A percentile compares a stretch with the other conserved stretches of the same genome.
These are phyloP conservation scores for Ectropis grisescens DNA, from an alignment of 1,140 invertebrate genomes.

Conservation along the genomic window DNA sequence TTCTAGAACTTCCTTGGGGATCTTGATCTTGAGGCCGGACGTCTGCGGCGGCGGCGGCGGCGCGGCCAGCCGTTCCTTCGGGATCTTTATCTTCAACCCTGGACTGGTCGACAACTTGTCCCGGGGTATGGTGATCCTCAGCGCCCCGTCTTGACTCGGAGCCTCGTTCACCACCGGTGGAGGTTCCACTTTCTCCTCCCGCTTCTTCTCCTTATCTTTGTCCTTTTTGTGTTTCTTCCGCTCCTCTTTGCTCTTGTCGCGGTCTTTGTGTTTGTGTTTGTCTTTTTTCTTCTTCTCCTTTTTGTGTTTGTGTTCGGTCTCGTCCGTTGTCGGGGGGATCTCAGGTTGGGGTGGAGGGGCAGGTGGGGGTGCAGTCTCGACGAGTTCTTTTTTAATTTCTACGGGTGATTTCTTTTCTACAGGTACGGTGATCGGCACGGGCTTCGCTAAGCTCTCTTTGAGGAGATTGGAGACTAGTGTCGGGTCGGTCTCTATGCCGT, in stretches of 20 bases:
- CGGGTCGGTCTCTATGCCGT: conserved; percentile 63
- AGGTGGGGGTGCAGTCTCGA: conserved; percentile 10
- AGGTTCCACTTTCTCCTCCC: conserved; percentile 17
- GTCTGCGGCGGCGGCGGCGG: conserved; percentile 50
- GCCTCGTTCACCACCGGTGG: conserved; percentile 11
- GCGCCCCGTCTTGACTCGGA: conserved; percentile 18
- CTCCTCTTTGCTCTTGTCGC: conserved; percentile 60
- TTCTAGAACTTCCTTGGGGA: conserved; percentile 59
- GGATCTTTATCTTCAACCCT: conserved; percentile 62
- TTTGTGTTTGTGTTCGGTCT: conserved; percentile 47
- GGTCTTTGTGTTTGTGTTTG: conserved; percentile 68
- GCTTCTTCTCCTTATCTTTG: conserved; percentile 45
- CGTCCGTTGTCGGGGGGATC: conserved; percentile 19
- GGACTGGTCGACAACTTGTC: conserved; percentile 51
- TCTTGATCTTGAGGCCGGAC: conserved; percentile 60
- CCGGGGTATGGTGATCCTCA: conserved; percentile 56
- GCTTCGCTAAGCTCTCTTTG: conserved; percentile 60
- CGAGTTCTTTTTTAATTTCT: conserved; percentile 36
- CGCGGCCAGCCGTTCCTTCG: conserved; percentile 57
- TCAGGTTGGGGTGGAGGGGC: conserved; percentile 9
- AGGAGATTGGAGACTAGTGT: conserved; percentile 59
- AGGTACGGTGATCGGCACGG: conserved; percentile 43
- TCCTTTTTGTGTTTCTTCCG: conserved; percentile 66
- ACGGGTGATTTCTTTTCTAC: conserved; percentile 43
- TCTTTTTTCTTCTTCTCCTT: conserved; percentile 69